These are phyloP conservation scores for Ailurus styani DNA, from an alignment of 2,113 vertebrate genomes.

Conservation along the genomic window DNA sequence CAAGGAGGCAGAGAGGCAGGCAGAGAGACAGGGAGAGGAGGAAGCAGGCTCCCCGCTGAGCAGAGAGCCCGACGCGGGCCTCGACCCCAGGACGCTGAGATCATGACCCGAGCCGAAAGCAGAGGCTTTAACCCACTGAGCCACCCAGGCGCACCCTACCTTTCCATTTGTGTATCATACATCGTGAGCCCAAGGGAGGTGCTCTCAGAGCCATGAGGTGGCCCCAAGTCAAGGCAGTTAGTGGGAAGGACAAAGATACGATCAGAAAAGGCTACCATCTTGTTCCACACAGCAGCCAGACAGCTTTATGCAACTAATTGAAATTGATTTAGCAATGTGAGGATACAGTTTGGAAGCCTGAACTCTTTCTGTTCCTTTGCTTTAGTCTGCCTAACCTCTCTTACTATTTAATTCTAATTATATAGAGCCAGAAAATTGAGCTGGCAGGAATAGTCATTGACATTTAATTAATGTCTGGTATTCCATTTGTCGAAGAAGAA, in stretches of 20 bases:
- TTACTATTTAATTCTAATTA: slow-evolving; percentile 76
- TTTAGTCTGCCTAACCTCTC: slow-evolving; percentile 73
- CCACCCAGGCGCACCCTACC: too few relatives aligned
- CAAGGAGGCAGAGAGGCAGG: too few relatives aligned
- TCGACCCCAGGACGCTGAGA: too few relatives aligned
- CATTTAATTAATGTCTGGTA: slow-evolving; percentile 74
- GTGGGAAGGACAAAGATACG: neutral
- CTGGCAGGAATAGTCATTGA: slow-evolving; percentile 71
- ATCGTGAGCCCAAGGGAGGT: neutral
- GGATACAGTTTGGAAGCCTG: slow-evolving; percentile 60
- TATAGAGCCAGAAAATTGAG: slow-evolving; percentile 75
- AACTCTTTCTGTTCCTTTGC: slow-evolving; percentile 69
- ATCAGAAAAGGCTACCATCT: slow-evolving; percentile 17
- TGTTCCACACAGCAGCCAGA: slow-evolving; percentile 42
- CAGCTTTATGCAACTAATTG: slow-evolving; percentile 59
- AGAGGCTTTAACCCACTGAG: too few relatives aligned
- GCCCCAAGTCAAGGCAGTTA: neutral
- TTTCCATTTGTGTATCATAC: neutral
- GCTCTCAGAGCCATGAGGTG: neutral
- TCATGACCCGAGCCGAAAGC: too few relatives aligned
- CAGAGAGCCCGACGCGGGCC: too few relatives aligned
- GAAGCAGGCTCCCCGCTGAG: too few relatives aligned
- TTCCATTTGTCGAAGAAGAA: slow-evolving; percentile 64
- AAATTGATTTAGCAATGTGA: slow-evolving; percentile 72
- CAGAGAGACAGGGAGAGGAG: too few relatives aligned